Conservation (phyloP, 2,797 vertebrate species). For the Lagocephalus sceleratus region DNA sequence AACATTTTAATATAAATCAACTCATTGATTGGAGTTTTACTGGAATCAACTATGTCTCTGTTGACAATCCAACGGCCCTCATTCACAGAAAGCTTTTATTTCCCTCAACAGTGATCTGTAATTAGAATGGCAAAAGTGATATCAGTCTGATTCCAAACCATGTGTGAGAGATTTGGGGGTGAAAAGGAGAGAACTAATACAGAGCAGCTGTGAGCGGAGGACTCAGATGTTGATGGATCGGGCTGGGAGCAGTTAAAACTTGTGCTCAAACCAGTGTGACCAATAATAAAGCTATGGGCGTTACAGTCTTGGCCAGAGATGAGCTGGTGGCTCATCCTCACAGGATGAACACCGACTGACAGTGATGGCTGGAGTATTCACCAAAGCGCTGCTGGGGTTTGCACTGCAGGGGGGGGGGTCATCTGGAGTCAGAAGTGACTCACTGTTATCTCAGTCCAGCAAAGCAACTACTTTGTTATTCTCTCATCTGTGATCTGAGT, state of each 20-base stretch:
- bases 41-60: constrained; percentile 33
- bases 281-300: constrained; percentile 69
- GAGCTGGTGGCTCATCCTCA: constrained; percentile 36
- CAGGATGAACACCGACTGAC: constrained; percentile 38
- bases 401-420: too few species aligned
- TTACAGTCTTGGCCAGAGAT: constrained; percentile 63
- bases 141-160: constrained; percentile 77
- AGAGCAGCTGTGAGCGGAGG: constrained; percentile 74
- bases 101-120: constrained; percentile 66
- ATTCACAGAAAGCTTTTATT: constrained; percentile 72
- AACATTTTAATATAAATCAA: constrained; percentile 49
- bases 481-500: constrained; percentile 13
- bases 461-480: too few species aligned
- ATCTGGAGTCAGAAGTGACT: too few species aligned
- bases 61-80: constrained; percentile 63
- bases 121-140: constrained; percentile 81
- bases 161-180: constrained; percentile 77
- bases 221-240: constrained; percentile 67
- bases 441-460: too few species aligned
- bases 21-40: constrained; percentile 45
- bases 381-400: constrained; percentile 13
- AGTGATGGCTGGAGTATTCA: constrained; percentile 54
- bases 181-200: constrained; percentile 70
- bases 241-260: constrained; percentile 58
- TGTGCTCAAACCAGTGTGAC: constrained; percentile 61